Conservation (phyloP, 2,797 vertebrate species). For the Sciurus vulgaris region DNA sequence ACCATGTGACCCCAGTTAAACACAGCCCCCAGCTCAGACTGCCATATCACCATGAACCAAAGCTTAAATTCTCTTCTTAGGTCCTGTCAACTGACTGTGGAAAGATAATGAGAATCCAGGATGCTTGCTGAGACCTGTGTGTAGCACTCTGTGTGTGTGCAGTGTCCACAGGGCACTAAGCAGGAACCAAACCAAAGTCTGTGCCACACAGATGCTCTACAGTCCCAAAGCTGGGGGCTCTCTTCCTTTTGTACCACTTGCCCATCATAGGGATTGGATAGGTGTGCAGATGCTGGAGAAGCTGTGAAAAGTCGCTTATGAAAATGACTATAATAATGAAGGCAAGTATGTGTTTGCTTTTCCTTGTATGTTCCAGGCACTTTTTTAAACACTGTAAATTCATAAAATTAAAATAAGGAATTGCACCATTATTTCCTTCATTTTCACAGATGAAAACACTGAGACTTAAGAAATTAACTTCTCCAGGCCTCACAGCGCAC, state of each 20-base stretch:
- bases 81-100: not conserved
- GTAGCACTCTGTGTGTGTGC: too few species aligned
- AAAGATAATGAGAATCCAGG: not conserved
- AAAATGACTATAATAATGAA: not conserved
- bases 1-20: not conserved
- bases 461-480: not conserved
- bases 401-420: not conserved
- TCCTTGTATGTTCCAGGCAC: not conserved
- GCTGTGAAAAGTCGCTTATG: not conserved
- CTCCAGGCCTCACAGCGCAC: not conserved
- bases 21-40: not conserved
- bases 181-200: not conserved
- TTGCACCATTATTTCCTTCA: not conserved
- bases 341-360: not conserved
- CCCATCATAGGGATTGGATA: not conserved
- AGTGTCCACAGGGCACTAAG: not conserved
- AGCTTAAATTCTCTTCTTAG: slow-evolving; percentile 38
- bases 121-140: not conserved
- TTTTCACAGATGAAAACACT: not conserved
- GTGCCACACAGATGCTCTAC: not conserved
- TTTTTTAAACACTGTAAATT: not conserved
- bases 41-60: not conserved
- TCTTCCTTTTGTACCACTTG: not conserved
- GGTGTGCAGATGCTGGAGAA: not conserved
- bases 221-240: not conserved